Conservation (phyloP, 2,797 vertebrate species). For the Neopelma chrysocephalum region DNA sequence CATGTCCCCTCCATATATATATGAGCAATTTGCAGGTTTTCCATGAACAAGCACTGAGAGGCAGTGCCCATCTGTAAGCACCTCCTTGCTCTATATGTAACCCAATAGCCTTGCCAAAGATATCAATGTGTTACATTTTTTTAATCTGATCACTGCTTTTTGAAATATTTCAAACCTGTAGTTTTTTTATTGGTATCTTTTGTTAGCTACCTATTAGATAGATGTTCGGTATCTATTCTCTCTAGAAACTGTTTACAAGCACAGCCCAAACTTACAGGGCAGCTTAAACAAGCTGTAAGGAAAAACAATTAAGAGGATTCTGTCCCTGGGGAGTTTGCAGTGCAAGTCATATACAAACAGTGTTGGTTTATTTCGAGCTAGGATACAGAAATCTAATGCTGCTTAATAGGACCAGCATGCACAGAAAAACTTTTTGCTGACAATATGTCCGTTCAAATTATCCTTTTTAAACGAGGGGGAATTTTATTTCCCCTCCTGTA, state of each 20-base stretch:
- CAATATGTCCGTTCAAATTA: background rate
- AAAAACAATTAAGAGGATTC: background rate
- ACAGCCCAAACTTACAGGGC: background rate
- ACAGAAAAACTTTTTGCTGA: background rate
- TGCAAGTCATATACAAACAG: background rate
- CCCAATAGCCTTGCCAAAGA: background rate
- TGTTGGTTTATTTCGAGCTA: background rate
- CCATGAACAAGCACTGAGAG: background rate
- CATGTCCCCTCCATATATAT: background rate
- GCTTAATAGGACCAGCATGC: background rate
- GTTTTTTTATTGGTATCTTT: background rate
- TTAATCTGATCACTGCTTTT: background rate
- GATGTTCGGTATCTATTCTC: background rate
- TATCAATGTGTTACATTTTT: background rate
- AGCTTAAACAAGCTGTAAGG: constrained; percentile 7
- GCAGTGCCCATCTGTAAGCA: background rate
- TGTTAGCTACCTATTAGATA: background rate
- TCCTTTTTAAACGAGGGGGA: background rate
- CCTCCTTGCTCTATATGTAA: background rate
- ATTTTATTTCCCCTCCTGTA: constrained; percentile 14
- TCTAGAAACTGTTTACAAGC: background rate
- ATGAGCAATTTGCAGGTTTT: background rate
- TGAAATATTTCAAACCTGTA: background rate
- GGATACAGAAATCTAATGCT: background rate
- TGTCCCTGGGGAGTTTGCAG: background rate